Evolutionary conservation across 2,797 vertebrate genomes (phyloP), one percentile per base, ranked within the genome.

Genomic region (Myripristis jacobus): DNA sequence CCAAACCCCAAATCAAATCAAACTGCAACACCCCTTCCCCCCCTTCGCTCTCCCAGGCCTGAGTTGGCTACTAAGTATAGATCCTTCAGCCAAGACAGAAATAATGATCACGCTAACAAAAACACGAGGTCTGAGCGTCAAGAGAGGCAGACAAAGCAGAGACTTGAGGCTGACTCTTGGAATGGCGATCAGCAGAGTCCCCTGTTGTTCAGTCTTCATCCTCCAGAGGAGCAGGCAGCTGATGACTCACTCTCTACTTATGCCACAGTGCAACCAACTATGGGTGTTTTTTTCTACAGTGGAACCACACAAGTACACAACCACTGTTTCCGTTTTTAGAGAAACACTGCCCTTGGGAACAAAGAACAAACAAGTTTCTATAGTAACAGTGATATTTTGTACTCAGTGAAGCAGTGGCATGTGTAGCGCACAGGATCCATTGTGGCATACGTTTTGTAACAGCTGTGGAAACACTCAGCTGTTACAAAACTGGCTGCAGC

Each of bases 211-310:
- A 54, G 54, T 25, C 60, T 64, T 63, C 48, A 51, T 76, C 71
- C 15, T 52, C 64, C 73, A 64, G 60, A 78, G 66, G 19, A 81
- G 73, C 75, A 72, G 56, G 68, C 73, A n/a, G 86, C 44, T 25
- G 82, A 86, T 93, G 91, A 91, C 89, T 94, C 91, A 90, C 60
- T 66, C 82, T 73, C 11, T 55, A 87, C 48, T 77, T 80, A 91
- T 90, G 82, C 82, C 75, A 68, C 63, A 61, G 82, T 75, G 53
- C 43, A 84, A 84, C 81, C 62, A 76, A 75, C 63, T 72, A 21
- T 69, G 31, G 31, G 21, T 61, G 65, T 19, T 19, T 31, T 57
- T 66, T 61, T 65, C 18, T 63, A 51, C 24, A 72, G 59, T 68
- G 22, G 21, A 31, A 3, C 66, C 66, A 43, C 78, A 66, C 65